phyloP scores from a whole-genome alignment of 1,140 invertebrate species.

The Conopomorpha cramerella region DNA sequence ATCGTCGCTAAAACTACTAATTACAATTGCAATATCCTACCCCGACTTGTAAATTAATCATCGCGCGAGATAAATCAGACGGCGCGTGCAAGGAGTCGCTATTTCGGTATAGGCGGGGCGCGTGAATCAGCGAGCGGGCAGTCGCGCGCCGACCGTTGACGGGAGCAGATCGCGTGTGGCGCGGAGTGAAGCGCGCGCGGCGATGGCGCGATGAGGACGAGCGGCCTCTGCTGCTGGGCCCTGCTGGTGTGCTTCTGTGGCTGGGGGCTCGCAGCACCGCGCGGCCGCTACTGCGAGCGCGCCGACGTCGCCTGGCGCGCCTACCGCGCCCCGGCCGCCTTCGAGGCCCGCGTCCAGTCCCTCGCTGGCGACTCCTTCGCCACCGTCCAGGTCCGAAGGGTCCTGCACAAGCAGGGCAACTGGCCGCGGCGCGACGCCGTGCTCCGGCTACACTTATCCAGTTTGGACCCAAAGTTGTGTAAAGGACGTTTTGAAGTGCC shows the following conservation, averaged over 20 bases:
- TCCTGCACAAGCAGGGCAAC: constrained; percentile 33
- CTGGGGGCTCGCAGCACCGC: constrained; percentile 34
- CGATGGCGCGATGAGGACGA: constrained; percentile 48
- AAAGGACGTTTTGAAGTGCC: constrained; percentile 49
- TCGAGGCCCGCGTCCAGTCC: constrained; percentile 48
- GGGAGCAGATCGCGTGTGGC: constrained; percentile 22
- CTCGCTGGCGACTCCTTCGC: constrained; percentile 30
- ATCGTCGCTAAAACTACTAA: constrained; percentile 18
- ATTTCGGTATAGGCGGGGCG: constrained; percentile 49
- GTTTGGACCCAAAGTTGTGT: constrained; percentile 24
- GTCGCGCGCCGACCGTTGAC: constrained; percentile 44
- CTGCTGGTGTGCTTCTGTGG: constrained; percentile 23
- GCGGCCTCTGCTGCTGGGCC: constrained; percentile 46
- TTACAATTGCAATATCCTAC: constrained; percentile 20
- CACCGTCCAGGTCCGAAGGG: constrained; percentile 37
- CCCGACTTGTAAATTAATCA: constrained; percentile 35
- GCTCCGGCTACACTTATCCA: constrained; percentile 33
- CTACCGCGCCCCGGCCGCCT: constrained; percentile 46
- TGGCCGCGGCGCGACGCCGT: constrained; percentile 43
- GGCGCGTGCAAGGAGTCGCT: constrained; percentile 14
- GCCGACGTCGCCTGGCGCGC: constrained; percentile 51
- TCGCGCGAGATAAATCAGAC: constrained; percentile 35
- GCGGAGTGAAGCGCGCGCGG: constrained; percentile 10
- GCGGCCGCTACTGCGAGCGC: constrained; percentile 49
- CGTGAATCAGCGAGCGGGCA: constrained; percentile 25